phyloP scores from a whole-genome alignment of 2,888 invertebrate species.

The Patella pellucida region DNA sequence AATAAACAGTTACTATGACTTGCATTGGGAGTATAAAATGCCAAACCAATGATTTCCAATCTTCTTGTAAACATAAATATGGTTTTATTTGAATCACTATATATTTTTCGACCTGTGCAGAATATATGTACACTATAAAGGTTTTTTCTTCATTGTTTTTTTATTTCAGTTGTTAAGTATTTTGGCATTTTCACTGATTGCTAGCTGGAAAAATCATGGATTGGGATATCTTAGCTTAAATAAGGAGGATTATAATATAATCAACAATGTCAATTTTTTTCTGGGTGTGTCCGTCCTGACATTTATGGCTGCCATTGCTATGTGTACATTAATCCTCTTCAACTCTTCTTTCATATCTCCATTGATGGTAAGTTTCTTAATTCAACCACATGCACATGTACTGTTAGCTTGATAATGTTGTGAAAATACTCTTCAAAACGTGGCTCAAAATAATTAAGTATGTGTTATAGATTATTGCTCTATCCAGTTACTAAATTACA shows the following conservation, averaged over 20 bases:
- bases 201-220: constrained; percentile 40
- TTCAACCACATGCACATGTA: no score
- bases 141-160: background rate
- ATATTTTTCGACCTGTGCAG: background rate
- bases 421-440: no score
- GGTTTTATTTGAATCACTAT: background rate
- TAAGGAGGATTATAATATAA: constrained; percentile 36
- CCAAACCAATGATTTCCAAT: no score
- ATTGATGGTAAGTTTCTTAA: constrained; percentile 25
- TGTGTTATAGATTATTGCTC: background rate
- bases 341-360: constrained; percentile 22
- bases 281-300: constrained; percentile 36
- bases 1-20: no score
- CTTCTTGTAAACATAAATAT: no score
- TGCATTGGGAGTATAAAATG: no score
- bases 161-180: constrained; percentile 34
- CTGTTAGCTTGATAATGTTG: no score
- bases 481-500: no score
- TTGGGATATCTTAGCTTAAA: constrained; percentile 39
- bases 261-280: constrained; percentile 39
- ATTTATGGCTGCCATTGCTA: constrained; percentile 27
- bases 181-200: constrained; percentile 34
- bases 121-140: background rate
- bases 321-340: constrained; percentile 27
- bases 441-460: no score